Base-by-base conservation (phyloP, 2,113 vertebrate genomes). In the Dipodomys merriami region DNA sequence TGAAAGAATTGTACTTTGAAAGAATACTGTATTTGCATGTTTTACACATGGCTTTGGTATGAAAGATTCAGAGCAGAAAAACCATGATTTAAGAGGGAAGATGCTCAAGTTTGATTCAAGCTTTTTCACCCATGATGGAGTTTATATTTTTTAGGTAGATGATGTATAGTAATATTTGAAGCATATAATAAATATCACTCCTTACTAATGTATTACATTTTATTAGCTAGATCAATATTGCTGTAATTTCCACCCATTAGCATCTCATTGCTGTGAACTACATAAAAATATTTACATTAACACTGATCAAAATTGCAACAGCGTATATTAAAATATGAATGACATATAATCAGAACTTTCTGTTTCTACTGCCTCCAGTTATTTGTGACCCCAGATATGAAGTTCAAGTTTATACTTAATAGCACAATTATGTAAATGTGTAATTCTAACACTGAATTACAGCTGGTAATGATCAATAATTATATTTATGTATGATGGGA, bases 391-490 rank as follows among this genome's bases (percentile, higher is more conserved):
- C 95, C 94, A 98, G 95, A 98, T 97, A 98, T 95, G 95, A 98
- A 98, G 98, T 98, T 98, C 98, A 98, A 98, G 97, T 98, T 98
- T 98, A 98, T 97, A 97, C 97, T 94, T 98, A 98, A 98, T 98
- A 98, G 97, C 98, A 98, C 98, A 98, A 98, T 98, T 98, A 98
- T 98, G 98, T 98, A 98, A 98, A 98, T 98, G 80, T 98, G 96
- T 97, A 98, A 98, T 98, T 98, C 97, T 97, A 98, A 98, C 98
- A 98, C 96, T 97, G 97, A 98, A 98, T 98, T 98, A 98, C 97
- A 98, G 97, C 97, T 98, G 98, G 98, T 98, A 98, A 98, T 98
- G 98, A 98, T 98, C 98, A 98, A 98, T 98, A 98, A 98, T 98
- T 98, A 98, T 98, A 98, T 98, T 98, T 98, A 98, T 98, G 97